Conservation (phyloP, 1,140 invertebrate species). For the Andricus grossulariae region DNA sequence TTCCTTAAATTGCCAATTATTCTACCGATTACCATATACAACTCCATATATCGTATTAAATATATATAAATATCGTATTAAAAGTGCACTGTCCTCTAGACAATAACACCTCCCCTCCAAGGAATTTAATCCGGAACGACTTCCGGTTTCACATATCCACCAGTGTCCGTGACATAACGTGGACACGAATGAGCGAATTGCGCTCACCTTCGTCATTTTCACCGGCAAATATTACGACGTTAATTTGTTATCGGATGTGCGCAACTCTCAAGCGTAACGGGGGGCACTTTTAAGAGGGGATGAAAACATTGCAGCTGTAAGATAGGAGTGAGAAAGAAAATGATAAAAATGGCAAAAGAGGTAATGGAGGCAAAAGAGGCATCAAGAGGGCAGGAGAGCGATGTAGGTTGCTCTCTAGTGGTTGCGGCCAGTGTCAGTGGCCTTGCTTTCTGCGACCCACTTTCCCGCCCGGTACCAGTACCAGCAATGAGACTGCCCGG, state of each 20-base stretch:
- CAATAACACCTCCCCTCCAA: neutral
- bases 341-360: constrained; percentile 47
- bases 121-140: constrained; percentile 2
- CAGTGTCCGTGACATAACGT: constrained; percentile 14
- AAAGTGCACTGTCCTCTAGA: constrained; percentile 7
- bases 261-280: neutral
- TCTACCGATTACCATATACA: too few relatives aligned
- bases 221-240: constrained; percentile 14
- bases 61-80: neutral
- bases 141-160: neutral
- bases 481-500: constrained; percentile 47
- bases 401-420: constrained; percentile 59
- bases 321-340: neutral
- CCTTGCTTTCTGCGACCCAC: constrained; percentile 77
- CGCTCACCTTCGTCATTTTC: constrained; percentile 14
- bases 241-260: constrained; percentile 21
- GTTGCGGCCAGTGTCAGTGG: constrained; percentile 72
- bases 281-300: neutral
- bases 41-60: too few relatives aligned
- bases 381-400: constrained; percentile 59
- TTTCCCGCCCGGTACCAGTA: constrained; percentile 63
- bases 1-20: too few relatives aligned
- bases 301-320: neutral
- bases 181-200: neutral
- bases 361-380: constrained; percentile 33